Evolutionary conservation across 30 jellyfish, hydroid and myxozoan species (phyloP).

Genomic region (Nemopilema nomurai): DNA sequence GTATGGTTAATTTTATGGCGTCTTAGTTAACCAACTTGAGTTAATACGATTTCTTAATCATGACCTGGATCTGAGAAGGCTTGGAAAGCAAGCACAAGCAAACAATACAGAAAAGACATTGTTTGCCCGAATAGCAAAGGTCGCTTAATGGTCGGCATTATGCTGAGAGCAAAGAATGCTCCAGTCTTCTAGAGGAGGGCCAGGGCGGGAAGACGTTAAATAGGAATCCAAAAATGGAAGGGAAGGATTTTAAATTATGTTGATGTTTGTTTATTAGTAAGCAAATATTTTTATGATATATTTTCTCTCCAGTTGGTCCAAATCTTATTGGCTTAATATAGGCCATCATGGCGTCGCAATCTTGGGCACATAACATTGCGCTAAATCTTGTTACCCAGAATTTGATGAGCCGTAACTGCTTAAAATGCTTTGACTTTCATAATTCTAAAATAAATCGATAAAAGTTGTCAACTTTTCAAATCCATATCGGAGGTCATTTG

Average conservation of each 20-base stretch:
- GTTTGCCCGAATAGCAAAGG: too few relatives aligned
- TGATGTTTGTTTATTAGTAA: not conserved
- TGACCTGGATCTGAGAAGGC: not conserved
- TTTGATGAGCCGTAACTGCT: not conserved
- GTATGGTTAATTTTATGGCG: slow-evolving; percentile 8
- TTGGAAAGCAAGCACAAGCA: not conserved
- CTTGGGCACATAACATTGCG: not conserved
- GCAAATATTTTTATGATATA: not conserved
- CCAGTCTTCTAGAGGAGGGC: too few relatives aligned
- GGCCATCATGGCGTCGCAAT: not conserved
- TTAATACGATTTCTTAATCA: slow-evolving; percentile 10
- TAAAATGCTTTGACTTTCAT: not conserved
- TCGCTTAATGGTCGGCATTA: too few relatives aligned
- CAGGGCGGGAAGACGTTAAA: too few relatives aligned
- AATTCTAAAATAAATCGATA: not conserved
- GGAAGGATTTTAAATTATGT: too few relatives aligned
- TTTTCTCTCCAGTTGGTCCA: not conserved
- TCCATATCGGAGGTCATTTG: not conserved
- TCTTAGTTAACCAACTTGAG: not conserved
- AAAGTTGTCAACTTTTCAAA: not conserved
- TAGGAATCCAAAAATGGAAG: too few relatives aligned
- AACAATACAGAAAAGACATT: too few relatives aligned
- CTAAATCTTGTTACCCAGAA: not conserved
- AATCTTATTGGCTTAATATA: not conserved
- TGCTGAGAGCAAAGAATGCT: too few relatives aligned